Evolutionary conservation across 2,888 invertebrate species (phyloP).

Genomic region (Cryptocheilus praepositus): DNA sequence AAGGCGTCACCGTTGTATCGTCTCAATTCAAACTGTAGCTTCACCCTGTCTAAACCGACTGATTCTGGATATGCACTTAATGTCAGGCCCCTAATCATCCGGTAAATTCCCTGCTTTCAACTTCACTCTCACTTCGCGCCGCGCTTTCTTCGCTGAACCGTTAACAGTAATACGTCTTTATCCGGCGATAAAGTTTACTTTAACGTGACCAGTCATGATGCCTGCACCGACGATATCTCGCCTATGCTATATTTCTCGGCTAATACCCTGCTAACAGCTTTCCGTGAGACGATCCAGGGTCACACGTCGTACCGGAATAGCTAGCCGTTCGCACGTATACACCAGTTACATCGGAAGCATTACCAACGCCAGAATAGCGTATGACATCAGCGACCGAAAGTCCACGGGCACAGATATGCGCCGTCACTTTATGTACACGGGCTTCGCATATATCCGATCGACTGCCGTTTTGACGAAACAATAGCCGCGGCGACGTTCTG

Average conservation of each 20-base stretch:
- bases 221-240: constrained; percentile 10
- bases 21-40: not conserved
- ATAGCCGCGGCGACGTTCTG: not conserved
- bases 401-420: constrained; percentile 6
- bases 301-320: constrained; percentile 56
- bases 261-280: constrained; percentile 20
- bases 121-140: not conserved
- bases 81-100: too few relatives aligned
- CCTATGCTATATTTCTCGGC: too few relatives aligned
- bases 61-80: too few relatives aligned
- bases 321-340: constrained; percentile 16
- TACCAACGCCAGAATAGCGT: constrained; percentile 54
- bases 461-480: too few relatives aligned
- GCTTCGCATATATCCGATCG: too few relatives aligned
- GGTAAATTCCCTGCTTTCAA: not conserved
- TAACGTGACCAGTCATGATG: not conserved
- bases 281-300: constrained; percentile 51
- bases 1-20: too few relatives aligned
- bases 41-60: not conserved
- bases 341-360: constrained; percentile 47
- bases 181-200: not conserved
- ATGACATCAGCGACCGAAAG: constrained; percentile 58
- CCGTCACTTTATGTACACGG: not conserved
- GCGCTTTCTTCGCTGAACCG: constrained; percentile 1
- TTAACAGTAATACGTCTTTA: constrained; percentile 13